These are phyloP conservation scores for Ectemnius continuus DNA, from an alignment of 2,888 invertebrate genomes.

Conservation along the genomic window DNA sequence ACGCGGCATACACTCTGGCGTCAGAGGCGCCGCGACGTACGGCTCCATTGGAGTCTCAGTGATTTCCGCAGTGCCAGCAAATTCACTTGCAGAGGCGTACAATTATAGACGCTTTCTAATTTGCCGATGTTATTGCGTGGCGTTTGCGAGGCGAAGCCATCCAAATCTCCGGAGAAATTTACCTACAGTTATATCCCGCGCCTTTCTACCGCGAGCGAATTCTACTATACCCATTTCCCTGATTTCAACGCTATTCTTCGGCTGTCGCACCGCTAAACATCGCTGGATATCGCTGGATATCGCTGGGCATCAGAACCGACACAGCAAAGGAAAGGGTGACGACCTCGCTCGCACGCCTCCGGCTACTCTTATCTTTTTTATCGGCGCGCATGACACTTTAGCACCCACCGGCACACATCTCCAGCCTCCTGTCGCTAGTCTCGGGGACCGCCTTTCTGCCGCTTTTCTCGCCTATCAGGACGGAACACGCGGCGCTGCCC, in stretches of 20 bases:
- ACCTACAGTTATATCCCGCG: constrained; percentile 74
- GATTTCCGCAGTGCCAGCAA: neutral
- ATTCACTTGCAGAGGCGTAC: neutral
- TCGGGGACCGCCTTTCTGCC: constrained; percentile 15
- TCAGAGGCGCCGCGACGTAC: neutral
- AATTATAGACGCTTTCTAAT: constrained; percentile 3
- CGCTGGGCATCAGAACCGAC: constrained; percentile 60
- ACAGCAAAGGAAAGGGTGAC: constrained; percentile 24
- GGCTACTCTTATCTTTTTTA: no score
- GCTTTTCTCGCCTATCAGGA: constrained; percentile 73
- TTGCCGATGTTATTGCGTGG: neutral
- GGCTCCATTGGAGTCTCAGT: neutral
- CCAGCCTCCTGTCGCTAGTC: neutral
- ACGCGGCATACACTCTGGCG: constrained; percentile 24
- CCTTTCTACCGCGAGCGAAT: constrained; percentile 66
- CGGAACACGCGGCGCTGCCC: constrained; percentile 61
- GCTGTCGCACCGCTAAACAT: no score
- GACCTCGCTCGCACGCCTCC: neutral
- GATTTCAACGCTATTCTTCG: constrained; percentile 68
- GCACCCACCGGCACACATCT: neutral
- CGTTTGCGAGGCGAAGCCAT: neutral
- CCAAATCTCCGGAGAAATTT: constrained; percentile 28
- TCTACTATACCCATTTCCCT: constrained; percentile 68
- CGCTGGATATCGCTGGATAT: no score
- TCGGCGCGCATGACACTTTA: no score